These are phyloP conservation scores for Ophioninae sp. DNA, from an alignment of 2,888 invertebrate species.

Conservation along the genomic window DNA sequence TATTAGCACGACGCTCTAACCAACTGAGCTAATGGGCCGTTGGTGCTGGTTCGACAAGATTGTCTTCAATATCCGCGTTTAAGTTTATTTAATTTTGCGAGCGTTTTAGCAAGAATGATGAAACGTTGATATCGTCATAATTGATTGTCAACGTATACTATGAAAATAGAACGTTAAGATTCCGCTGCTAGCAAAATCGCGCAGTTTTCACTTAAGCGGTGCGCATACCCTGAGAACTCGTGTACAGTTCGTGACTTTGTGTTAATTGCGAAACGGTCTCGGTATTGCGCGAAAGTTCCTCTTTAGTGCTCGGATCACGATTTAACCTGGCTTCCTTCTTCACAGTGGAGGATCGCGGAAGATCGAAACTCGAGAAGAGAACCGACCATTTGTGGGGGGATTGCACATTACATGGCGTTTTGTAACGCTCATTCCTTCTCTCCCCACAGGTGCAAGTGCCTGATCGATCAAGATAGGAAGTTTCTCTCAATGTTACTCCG, in stretches of 20 bases:
- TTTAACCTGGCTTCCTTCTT: conserved; percentile 36
- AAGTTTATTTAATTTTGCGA: too few relatives aligned
- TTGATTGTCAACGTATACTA: not conserved
- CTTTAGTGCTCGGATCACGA: conserved; percentile 41
- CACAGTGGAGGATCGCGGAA: conserved; percentile 50
- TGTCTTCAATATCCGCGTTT: not conserved
- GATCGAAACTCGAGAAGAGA: conserved; percentile 33
- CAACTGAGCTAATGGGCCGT: conserved; percentile 67
- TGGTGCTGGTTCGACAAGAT: not conserved
- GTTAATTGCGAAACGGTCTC: conserved; percentile 64
- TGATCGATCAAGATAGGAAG: too few relatives aligned
- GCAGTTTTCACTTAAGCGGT: conserved; percentile 36
- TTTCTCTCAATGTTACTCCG: too few relatives aligned
- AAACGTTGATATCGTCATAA: not conserved
- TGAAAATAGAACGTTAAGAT: conserved; percentile 1
- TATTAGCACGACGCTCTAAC: conserved; percentile 78
- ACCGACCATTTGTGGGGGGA: not conserved
- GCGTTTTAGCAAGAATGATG: not conserved
- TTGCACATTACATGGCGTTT: conserved; percentile 35
- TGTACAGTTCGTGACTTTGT: conserved; percentile 61
- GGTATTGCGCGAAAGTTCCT: conserved; percentile 35
- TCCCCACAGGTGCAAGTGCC: too few relatives aligned
- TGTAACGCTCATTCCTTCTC: conserved; percentile 1
- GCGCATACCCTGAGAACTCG: conserved; percentile 41
- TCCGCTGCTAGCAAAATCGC: conserved; percentile 13